phyloP scores from a whole-genome alignment of 2,888 invertebrate genomes.

The Pandemis cinnamomeana region DNA sequence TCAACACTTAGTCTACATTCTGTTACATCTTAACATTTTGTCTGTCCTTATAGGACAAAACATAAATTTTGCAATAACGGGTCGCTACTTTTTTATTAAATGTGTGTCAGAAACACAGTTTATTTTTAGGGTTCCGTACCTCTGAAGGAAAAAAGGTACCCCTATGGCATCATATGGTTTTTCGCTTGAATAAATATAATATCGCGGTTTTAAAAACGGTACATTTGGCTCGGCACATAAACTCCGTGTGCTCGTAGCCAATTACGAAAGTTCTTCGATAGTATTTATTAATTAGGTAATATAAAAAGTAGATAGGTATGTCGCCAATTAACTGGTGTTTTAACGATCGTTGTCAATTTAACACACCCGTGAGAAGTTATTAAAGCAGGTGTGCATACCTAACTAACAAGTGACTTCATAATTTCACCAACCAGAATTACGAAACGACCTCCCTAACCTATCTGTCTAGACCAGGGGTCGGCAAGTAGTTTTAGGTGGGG shows the following conservation, averaged over 20 bases:
- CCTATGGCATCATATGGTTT: no score
- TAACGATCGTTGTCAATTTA: neutral
- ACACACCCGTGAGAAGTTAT: constrained; percentile 2
- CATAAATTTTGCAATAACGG: no score
- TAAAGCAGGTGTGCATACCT: neutral
- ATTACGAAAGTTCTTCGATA: constrained; percentile 7
- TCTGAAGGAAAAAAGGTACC: no score
- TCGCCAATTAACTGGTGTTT: neutral
- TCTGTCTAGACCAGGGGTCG: no score
- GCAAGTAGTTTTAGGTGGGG: no score
- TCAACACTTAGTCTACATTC: no score
- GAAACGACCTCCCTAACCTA: neutral
- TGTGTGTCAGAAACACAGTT: no score
- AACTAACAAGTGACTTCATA: neutral
- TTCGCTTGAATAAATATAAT: neutral
- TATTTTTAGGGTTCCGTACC: no score
- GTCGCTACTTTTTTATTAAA: no score
- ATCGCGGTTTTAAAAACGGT: neutral
- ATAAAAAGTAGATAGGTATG: neutral
- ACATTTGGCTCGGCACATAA: neutral
- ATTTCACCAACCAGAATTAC: neutral
- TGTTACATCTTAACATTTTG: no score
- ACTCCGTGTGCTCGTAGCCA: neutral
- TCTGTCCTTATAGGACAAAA: no score
- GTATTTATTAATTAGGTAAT: constrained; percentile 1